These are phyloP conservation scores for Lagria hirta DNA, from an alignment of 2,888 invertebrate species.

Conservation along the genomic window DNA sequence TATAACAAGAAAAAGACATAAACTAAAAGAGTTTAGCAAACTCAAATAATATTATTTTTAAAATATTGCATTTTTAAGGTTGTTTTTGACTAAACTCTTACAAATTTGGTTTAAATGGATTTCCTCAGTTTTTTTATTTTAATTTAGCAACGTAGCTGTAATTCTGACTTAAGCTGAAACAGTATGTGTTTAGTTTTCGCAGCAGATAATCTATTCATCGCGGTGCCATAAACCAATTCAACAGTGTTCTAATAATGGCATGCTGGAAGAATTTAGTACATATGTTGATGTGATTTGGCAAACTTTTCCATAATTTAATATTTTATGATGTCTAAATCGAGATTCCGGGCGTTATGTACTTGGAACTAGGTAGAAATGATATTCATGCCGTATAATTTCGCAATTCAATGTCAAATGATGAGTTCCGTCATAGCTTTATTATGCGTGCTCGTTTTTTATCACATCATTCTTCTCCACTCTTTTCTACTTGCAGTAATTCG, in stretches of 20 bases:
- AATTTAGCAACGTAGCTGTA: too few species aligned
- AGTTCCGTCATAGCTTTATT: slow-evolving; percentile 37
- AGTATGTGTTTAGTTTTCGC: too few species aligned
- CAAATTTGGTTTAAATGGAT: too few species aligned
- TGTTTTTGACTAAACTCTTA: too few species aligned
- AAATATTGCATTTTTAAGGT: too few species aligned
- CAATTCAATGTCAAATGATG: slow-evolving; percentile 35
- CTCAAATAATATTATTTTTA: too few species aligned
- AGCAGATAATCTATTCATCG: slow-evolving; percentile 8
- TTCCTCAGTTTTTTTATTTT: too few species aligned
- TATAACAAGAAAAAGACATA: too few species aligned
- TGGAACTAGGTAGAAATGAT: slow-evolving; percentile 30
- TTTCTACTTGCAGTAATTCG: slow-evolving; percentile 28
- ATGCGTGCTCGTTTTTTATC: slow-evolving; percentile 36
- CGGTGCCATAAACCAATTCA: slow-evolving; percentile 4
- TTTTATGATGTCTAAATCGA: slow-evolving; percentile 30
- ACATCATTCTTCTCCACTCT: slow-evolving; percentile 32
- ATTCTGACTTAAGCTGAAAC: too few species aligned
- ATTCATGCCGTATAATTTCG: slow-evolving; percentile 34
- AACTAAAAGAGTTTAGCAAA: too few species aligned
- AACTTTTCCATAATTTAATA: slow-evolving; percentile 31
- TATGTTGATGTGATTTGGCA: slow-evolving; percentile 28
- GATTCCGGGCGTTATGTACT: slow-evolving; percentile 28
- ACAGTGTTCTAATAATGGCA: slow-evolving; percentile 9
- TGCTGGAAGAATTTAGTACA: slow-evolving; percentile 25